A percentile compares a stretch with the other conserved stretches of the same genome.
Conservation (phyloP, 2,113 vertebrate species). For the Phyllopteryx taeniolatus region DNA sequence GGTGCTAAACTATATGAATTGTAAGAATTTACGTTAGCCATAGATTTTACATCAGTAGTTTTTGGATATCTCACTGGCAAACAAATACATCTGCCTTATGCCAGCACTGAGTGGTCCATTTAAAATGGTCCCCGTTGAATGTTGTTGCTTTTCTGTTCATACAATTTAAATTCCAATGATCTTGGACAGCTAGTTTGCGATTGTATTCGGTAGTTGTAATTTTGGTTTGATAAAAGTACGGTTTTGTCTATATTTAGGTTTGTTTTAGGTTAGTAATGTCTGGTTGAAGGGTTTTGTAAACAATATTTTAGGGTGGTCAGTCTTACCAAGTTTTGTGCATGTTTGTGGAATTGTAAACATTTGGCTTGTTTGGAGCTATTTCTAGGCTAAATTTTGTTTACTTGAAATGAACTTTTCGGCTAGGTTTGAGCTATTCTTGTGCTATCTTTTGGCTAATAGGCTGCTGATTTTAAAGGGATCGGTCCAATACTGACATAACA, state of each 20-base stretch:
- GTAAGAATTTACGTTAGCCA: conserved; percentile 1
- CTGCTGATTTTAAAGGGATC: background rate
- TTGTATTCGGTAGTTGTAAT: background rate
- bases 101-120: conserved; percentile 28
- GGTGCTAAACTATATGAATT: background rate
- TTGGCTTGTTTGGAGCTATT: background rate
- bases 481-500: background rate
- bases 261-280: conserved; percentile 1
- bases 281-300: background rate
- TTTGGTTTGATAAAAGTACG: background rate
- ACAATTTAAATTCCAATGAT: conserved; percentile 49
- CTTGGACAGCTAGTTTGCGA: conserved; percentile 18
- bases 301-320: background rate
- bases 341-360: background rate
- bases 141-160: conserved; percentile 53
- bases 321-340: background rate
- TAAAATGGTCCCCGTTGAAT: conserved; percentile 24
- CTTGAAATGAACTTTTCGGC: background rate
- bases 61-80: conserved; percentile 26
- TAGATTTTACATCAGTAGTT: conserved; percentile 14
- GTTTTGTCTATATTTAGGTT: background rate
- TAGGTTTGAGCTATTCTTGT: background rate
- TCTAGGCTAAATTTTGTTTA: background rate
- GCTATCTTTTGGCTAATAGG: background rate
- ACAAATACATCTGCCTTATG: conserved; percentile 23